A percentile compares a stretch with the other conserved stretches of the same genome.
These are phyloP conservation scores for Panagrolaimus sp. DNA, from an alignment of 1,140 invertebrate species.

Conservation along the genomic window DNA sequence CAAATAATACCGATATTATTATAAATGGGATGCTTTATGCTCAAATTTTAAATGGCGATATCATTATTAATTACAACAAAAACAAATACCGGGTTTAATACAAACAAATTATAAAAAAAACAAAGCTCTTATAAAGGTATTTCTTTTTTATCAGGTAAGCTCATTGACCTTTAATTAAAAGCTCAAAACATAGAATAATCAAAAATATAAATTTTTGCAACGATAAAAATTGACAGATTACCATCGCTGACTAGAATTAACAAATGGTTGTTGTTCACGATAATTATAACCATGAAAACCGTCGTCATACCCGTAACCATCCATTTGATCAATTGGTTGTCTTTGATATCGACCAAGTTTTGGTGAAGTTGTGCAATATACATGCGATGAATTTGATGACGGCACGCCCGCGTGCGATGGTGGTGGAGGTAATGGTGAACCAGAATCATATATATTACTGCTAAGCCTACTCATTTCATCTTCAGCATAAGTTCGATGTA, in stretches of 20 bases:
- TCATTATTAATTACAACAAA: too few species aligned
- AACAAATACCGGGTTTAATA: too few species aligned
- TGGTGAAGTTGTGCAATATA: slow-evolving; percentile 2
- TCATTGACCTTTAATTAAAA: too few species aligned
- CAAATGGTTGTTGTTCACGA: slow-evolving; percentile 11
- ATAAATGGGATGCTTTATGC: too few species aligned
- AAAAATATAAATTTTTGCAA: too few species aligned
- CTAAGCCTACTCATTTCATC: slow-evolving; percentile 10
- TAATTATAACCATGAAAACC: slow-evolving; percentile 1
- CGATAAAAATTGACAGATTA: background rate
- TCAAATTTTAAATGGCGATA: too few species aligned
- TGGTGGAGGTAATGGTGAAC: slow-evolving; percentile 5
- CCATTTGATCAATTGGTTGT: background rate
- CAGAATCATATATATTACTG: slow-evolving; percentile 12
- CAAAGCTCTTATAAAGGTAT: too few species aligned
- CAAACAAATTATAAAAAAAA: too few species aligned
- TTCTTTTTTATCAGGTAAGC: too few species aligned
- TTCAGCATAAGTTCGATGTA: background rate
- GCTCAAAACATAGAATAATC: too few species aligned
- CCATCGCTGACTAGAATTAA: slow-evolving; percentile 9
- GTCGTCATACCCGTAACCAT: background rate
- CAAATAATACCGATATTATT: too few species aligned
- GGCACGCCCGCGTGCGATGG: slow-evolving; percentile 11
- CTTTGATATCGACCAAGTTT: background rate
- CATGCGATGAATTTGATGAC: slow-evolving; percentile 6